Percentiles rank a stretch among this genome's conserved stretches.
Evolutionary conservation across 2,888 invertebrate genomes (phyloP).

Genomic region (Poecilobothrus nobilitatus): DNA sequence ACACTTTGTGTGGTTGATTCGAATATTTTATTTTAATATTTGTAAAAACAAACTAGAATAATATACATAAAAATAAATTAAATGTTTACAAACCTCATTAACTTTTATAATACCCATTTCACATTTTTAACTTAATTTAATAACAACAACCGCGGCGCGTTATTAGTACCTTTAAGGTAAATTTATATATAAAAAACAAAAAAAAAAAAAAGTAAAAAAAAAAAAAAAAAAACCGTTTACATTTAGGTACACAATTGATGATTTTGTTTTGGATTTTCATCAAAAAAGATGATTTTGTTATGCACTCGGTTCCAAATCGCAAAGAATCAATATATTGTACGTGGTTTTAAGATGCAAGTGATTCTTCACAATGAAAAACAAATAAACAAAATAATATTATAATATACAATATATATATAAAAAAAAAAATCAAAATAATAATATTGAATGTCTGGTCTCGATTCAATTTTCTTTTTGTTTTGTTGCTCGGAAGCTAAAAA

Average conservation of each 20-base stretch:
- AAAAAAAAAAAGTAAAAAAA: not conserved
- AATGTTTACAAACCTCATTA: slow-evolving; percentile 6
- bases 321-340: no score
- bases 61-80: not conserved
- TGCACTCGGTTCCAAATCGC: no score
- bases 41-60: not conserved
- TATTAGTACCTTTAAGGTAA: not conserved
- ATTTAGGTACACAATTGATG: not conserved
- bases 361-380: not conserved
- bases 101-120: not conserved
- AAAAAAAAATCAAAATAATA: not conserved
- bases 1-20: not conserved
- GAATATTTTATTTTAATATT: not conserved
- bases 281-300: not conserved
- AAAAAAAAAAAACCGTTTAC: not conserved
- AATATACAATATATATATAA: no score
- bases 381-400: not conserved
- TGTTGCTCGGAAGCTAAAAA: not conserved
- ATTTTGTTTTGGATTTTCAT: no score
- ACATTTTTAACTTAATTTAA: not conserved
- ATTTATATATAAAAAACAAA: not conserved
- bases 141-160: not conserved
- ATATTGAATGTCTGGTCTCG: slow-evolving; percentile 2
- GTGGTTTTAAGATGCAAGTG: not conserved
- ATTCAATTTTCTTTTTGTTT: not conserved